Evolutionary conservation across 2,113 vertebrate species (phyloP), one percentile per base, ranked within the genome.

Genomic region (Phalacrocorax pelagicus): DNA sequence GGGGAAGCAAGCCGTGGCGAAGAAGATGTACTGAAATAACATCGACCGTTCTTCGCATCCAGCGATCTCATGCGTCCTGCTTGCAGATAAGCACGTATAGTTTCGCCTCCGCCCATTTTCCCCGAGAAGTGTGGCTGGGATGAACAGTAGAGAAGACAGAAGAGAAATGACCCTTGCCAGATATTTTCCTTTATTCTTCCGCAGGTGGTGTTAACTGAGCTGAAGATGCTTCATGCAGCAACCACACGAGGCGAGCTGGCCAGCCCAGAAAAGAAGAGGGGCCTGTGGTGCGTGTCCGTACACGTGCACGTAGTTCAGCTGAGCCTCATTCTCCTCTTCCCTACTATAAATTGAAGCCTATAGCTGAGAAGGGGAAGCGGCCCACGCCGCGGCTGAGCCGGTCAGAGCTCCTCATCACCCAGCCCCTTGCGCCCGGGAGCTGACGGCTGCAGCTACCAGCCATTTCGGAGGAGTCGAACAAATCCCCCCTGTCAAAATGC

Each of bases 311-410:
- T 5, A 36, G 55, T 16, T 51, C 36, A 9, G 10, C 18, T 20
- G 21, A 38, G 19, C 51, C 44, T 34, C 29, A 0, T 71, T 15
- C 58, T 54, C 34, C 29, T 44, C 52, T 24, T 67, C 30, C 26
- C 30, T 42, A 1, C 46, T 23, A n/a, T 7, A 24, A 16, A 10
- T 49, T 4, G 40, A 59, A 52, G 29, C 34, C 49, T 19, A 7
- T 7, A 27, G 54, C 47, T 30, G 38, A 23, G 88, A 14, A 54
- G n/a, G 16, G 24, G 49, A 24, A 49, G 61, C 6, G 7, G 69
- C 24, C 12, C 1, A 0, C 13, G 24, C 15, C 61, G 15, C 0
- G 2, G 29, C 40, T 16, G 40, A 62, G 47, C 30, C 4, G 5
- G 34, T 18, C 6, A 1, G 40, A 26, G 26, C 27, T 16, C 65